A percentile compares a stretch with the other conserved stretches of the same genome.
Evolutionary conservation across 2,113 vertebrate species (phyloP).

Genomic region (Mobula hypostoma): DNA sequence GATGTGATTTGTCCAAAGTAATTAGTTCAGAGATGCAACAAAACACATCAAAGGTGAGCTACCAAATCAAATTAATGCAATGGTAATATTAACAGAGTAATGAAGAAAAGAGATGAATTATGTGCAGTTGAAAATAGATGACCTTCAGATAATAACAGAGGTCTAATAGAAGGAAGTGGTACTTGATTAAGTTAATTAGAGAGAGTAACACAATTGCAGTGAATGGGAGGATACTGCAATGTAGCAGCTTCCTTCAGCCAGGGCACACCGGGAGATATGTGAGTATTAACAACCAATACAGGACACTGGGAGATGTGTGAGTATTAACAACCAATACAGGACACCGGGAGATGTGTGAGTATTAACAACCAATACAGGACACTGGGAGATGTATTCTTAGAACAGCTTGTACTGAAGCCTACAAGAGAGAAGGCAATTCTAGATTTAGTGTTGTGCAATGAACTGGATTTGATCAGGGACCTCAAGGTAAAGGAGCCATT

Average conservation of each 20-base stretch:
- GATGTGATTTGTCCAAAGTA: neutral
- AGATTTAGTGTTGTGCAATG: too few species aligned
- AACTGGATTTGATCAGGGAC: too few species aligned
- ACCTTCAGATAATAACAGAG: conserved; percentile 14
- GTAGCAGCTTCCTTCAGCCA: neutral
- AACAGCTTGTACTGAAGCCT: too few species aligned
- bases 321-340: neutral
- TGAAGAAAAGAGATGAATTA: conserved; percentile 10
- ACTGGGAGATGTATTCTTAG: too few species aligned
- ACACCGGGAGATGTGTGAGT: neutral
- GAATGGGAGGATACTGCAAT: neutral
- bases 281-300: neutral
- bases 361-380: neutral
- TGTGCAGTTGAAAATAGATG: neutral
- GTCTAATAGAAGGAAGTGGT: neutral
- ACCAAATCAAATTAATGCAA: neutral
- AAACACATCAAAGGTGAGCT: neutral
- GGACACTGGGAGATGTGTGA: neutral
- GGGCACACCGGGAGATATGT: neutral
- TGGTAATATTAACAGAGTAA: conserved; percentile 4
- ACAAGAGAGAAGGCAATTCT: too few species aligned
- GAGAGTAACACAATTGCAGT: neutral
- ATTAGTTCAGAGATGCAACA: neutral
- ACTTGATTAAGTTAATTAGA: neutral
- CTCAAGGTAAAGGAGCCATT: too few species aligned